Conservation (phyloP, 2,888 invertebrate species). For the Cyaniris semiargus region DNA sequence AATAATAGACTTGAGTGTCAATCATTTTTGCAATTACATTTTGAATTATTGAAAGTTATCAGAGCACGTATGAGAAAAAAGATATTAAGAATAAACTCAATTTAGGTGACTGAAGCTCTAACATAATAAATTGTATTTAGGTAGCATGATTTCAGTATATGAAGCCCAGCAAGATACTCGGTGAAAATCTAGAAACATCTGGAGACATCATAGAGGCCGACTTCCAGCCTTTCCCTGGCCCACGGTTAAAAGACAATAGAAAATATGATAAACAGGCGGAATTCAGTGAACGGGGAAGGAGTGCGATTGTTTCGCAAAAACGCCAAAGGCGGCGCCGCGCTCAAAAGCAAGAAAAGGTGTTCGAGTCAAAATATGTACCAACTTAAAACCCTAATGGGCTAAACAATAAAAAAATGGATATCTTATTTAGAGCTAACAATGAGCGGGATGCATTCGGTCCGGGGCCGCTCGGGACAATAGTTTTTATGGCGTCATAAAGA, state of each 20-base stretch:
- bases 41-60: no score
- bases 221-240: conserved; percentile 10
- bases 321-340: conserved; percentile 52
- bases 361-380: conserved; percentile 78
- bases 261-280: neutral
- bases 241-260: neutral
- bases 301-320: conserved; percentile 60
- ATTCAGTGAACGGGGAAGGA: neutral
- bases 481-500: conserved; percentile 68
- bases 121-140: no score
- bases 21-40: no score
- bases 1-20: no score
- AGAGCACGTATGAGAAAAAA: no score
- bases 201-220: neutral
- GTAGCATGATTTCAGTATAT: no score
- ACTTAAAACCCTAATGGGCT: conserved; percentile 65
- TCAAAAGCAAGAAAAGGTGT: conserved; percentile 64
- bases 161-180: no score
- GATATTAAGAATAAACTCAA: no score
- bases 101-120: no score
- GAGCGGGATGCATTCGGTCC: conserved; percentile 66
- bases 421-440: conserved; percentile 78
- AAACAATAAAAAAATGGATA: conserved; percentile 74
- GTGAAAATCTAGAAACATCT: neutral
- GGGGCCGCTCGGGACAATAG: conserved; percentile 63